These are phyloP conservation scores for Aphrophora alni DNA, from an alignment of 2,888 invertebrate species.

Conservation along the genomic window DNA sequence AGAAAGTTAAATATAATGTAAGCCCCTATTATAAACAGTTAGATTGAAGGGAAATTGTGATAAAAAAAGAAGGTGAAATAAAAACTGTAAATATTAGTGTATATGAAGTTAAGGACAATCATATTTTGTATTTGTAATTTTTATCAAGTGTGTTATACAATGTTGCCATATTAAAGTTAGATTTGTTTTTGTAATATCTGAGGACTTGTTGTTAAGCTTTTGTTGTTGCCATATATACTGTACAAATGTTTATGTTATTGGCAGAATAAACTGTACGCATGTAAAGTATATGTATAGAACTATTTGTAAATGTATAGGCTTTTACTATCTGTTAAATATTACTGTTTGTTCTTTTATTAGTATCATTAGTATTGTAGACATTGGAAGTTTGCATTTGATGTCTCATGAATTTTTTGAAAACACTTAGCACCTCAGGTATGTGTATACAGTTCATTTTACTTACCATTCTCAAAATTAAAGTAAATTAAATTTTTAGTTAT, in stretches of 20 bases:
- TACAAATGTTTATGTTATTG: conserved; percentile 2
- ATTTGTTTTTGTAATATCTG: not conserved
- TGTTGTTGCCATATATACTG: not conserved
- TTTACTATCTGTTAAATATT: not conserved
- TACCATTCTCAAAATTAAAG: not conserved
- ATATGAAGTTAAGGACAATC: not conserved
- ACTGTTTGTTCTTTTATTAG: not conserved
- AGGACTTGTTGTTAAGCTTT: not conserved
- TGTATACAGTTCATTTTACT: not conserved
- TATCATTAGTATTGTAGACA: not conserved
- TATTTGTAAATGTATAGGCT: not conserved
- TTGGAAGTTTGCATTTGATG: not conserved
- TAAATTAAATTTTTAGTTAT: not conserved
- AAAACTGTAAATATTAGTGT: not conserved
- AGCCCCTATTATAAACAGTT: no score
- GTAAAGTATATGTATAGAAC: not conserved
- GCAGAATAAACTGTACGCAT: not conserved
- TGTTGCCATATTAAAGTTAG: conserved; percentile 35
- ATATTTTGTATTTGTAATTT: not conserved
- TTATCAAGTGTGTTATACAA: conserved; percentile 9
- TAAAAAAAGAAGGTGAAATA: not conserved
- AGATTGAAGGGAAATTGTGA: not conserved
- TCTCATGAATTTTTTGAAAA: not conserved
- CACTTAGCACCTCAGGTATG: not conserved
- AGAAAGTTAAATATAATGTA: no score